Percentiles rank a stretch among this genome's conserved stretches.
phyloP scores from a whole-genome alignment of 2,888 invertebrate genomes.

The Fragum sueziense region DNA sequence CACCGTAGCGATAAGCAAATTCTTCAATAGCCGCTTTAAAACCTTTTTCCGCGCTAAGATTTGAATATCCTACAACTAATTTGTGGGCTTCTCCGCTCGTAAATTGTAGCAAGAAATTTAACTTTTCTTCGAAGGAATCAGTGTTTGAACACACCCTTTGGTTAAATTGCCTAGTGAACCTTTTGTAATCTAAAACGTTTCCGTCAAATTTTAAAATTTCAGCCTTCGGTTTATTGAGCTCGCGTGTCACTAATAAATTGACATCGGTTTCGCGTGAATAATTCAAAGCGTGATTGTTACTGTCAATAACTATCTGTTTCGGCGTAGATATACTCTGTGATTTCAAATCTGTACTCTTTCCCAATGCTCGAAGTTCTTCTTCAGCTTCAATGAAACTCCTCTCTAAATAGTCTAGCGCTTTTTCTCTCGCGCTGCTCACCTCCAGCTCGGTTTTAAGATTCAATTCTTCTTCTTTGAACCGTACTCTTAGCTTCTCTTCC shows the following conservation, averaged over 20 bases:
- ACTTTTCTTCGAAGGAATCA: constrained; percentile 36
- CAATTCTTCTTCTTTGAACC: background rate
- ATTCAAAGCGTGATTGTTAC: background rate
- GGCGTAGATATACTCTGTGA: background rate
- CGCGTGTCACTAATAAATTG: background rate
- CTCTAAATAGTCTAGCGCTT: background rate
- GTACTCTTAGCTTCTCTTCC: background rate
- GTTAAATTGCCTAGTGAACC: constrained; percentile 39
- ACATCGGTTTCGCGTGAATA: background rate
- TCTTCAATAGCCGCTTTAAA: constrained; percentile 4
- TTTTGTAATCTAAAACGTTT: constrained; percentile 30
- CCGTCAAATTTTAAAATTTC: constrained; percentile 40
- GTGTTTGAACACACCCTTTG: constrained; percentile 26
- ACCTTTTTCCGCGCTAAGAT: constrained; percentile 16
- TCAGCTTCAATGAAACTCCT: too few relatives aligned
- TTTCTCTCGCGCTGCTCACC: background rate
- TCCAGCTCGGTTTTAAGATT: background rate
- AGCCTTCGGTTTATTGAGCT: constrained; percentile 36
- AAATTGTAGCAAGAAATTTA: constrained; percentile 35
- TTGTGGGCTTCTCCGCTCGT: constrained; percentile 36
- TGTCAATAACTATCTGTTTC: background rate
- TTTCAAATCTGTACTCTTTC: background rate
- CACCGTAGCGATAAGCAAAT: constrained; percentile 37
- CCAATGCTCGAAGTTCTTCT: background rate
- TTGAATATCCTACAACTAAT: constrained; percentile 30